Base-by-base conservation (phyloP, 2,113 vertebrate species). In the Calypte anna region DNA sequence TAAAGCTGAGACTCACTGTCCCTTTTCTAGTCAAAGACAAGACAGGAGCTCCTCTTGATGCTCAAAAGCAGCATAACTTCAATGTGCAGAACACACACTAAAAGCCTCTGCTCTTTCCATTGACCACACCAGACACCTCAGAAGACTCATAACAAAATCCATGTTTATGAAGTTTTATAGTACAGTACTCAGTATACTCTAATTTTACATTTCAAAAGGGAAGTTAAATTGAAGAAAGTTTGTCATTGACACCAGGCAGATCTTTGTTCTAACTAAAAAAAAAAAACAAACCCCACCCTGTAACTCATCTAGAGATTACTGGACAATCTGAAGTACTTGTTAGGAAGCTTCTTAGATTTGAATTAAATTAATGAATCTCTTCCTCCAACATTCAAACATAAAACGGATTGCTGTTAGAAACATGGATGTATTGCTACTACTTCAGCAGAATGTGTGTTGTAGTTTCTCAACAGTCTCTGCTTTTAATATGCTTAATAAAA, bases 241-340 rank as follows among this genome's bases (percentile, higher is more conserved):
- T 58, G 16, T 72, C n/a, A 59, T 7, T 54, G 43, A 30, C 43
- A 72, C 18, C 20, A 79, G 0, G 4, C 25, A 58, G n/a, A 68
- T 36, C 25, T 82, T 90, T 57, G 31, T 78, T 50, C 31, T 33
- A 82, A 67, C 48, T 36, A 7, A 48, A 36, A 85, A 64, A 38
- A 38, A 38, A 38, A 38, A 38, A 38, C 36, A 38, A 38, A 38
- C 36, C 19, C 36, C 19, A 0, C 2, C 1, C 38, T 25, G 5
- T 63, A 46, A 68, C 0, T 40, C 59, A 73, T 50, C 33, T 55
- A 91, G 33, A 80, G 28, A 73, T 43, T n/a, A 81, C 30, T 23
- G 21, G n/a, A 54, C 30, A 51, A 44, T 66, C 44, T 63, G 36
- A 89, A 76, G 68, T 44, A 13, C 36, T 61, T 57, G 19, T 7